A percentile compares a stretch with the other conserved stretches of the same genome.
phyloP scores from a whole-genome alignment of 2,797 vertebrate species.

The Melanotaenia boesemani region DNA sequence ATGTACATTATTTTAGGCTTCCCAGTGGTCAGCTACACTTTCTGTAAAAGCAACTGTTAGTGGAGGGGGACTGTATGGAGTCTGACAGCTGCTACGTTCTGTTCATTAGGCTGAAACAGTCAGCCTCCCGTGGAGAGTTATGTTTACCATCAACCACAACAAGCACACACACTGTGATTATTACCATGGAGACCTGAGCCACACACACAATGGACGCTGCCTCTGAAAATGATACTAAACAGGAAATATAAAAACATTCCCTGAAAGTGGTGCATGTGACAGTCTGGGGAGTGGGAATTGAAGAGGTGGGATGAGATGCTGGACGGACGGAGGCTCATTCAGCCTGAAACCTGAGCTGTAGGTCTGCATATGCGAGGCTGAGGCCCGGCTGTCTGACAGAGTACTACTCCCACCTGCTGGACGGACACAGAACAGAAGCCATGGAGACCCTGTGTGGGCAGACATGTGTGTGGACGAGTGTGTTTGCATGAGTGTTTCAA shows the following conservation, averaged over 20 bases:
- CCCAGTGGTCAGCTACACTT: constrained; percentile 36
- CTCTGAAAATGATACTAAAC: constrained; percentile 36
- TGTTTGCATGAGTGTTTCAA: background rate
- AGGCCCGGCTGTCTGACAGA: constrained; percentile 45
- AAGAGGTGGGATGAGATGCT: constrained; percentile 2
- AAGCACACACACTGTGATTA: constrained; percentile 69
- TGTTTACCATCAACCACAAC: constrained; percentile 67
- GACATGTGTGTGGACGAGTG: background rate
- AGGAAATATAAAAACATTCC: constrained; percentile 13
- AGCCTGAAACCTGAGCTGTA: constrained; percentile 42
- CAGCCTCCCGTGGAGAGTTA: constrained; percentile 59
- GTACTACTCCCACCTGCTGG: constrained; percentile 80
- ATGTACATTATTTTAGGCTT: constrained; percentile 40
- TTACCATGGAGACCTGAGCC: constrained; percentile 68
- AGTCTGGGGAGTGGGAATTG: constrained; percentile 15
- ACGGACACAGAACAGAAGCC: constrained; percentile 16
- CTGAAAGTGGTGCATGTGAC: constrained; percentile 20
- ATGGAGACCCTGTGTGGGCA: background rate
- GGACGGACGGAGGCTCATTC: constrained; percentile 27
- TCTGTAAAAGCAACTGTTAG: constrained; percentile 54
- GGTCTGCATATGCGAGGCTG: background rate
- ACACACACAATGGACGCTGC: constrained; percentile 25
- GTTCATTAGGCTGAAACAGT: constrained; percentile 67
- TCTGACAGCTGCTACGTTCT: constrained; percentile 68
- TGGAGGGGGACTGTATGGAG: constrained; percentile 54